Base-by-base conservation (phyloP, 2,888 invertebrate species). In the Lithosia quadra region DNA sequence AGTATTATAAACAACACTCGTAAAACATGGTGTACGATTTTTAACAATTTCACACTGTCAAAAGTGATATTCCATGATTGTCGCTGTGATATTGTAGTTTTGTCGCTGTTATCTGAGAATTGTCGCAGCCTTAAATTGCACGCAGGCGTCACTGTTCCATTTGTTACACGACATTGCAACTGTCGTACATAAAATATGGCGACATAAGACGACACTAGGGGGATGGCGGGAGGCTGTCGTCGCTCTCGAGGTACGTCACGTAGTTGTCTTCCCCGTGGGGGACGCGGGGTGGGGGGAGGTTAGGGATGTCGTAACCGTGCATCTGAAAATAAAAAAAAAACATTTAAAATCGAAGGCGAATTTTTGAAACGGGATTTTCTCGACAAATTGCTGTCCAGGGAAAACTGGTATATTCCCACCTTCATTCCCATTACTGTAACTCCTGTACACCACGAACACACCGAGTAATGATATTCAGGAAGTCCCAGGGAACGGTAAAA, bases 211-310 rank as follows among this genome's bases (percentile, higher is more conserved):
- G 89, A 79, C 94, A 94, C 94, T 97, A 97, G 95, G 97, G 97
- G 84, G 97, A 97, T 79, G 97, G 96, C 63, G 97, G 96, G 82
- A 97, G 95, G 88, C 97, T 97, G 88, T 97, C 97, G 95, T 98
- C 98, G 92, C 98, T 98, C 92, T 98, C 98, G 84, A 98, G 96
- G 95, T 98, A 98, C 72, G 98, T 98, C 78, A 98, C 98, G 95
- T 98, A 98, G 91, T 98, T 98, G 94, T 98, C 97, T 63, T 94
- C 94, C 24, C 97, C 97, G 91, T 98, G 98, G 0, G 96, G 96
- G 36, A 96, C 96, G 75, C 96, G 96, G 67, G 96, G 96, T 43
- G 96, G 95, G 11, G 96, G 95, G 71, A 95, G 90, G 71, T 95
- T 95, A 39, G 96, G 96, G 74, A 98, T 95, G 88, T 98, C 98